These are phyloP conservation scores for Actinia equina DNA, from an alignment of 64 coral and sea anemone species.

Conservation along the genomic window DNA sequence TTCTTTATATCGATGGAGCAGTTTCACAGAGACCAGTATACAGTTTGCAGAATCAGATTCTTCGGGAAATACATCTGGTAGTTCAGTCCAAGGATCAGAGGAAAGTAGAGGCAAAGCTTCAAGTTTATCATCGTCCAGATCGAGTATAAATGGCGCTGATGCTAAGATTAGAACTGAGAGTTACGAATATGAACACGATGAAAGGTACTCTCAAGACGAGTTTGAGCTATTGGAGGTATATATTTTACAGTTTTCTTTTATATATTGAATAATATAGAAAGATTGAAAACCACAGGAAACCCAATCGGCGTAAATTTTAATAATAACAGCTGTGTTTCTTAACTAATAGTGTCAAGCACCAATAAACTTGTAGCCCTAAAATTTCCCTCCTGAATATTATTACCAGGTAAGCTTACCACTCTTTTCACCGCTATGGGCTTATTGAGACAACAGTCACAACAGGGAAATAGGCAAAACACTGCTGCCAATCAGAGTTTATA, in stretches of 20 bases:
- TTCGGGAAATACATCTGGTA: background rate
- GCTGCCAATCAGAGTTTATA: background rate
- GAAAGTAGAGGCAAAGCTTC: background rate
- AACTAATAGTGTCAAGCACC: too few species aligned
- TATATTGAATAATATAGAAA: background rate
- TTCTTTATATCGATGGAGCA: background rate
- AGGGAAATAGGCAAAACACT: too few species aligned
- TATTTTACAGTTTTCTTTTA: background rate
- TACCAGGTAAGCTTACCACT: background rate
- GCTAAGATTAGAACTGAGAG: background rate
- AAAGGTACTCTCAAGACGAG: background rate
- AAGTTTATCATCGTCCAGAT: background rate
- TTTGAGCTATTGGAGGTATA: background rate
- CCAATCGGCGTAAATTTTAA: background rate
- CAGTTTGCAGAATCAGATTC: conserved; percentile 6
- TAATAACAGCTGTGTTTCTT: too few species aligned
- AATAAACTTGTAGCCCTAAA: too few species aligned
- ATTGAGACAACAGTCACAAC: too few species aligned
- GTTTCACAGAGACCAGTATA: background rate
- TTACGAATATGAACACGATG: background rate
- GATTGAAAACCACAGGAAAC: background rate
- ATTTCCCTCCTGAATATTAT: background rate
- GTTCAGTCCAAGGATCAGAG: background rate
- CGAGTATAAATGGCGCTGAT: background rate
- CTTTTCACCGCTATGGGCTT: too few species aligned